Percentiles rank a stretch among this genome's conserved stretches.
Conservation (phyloP, 2,113 vertebrate genomes). For the Bubo blakistoni region DNA sequence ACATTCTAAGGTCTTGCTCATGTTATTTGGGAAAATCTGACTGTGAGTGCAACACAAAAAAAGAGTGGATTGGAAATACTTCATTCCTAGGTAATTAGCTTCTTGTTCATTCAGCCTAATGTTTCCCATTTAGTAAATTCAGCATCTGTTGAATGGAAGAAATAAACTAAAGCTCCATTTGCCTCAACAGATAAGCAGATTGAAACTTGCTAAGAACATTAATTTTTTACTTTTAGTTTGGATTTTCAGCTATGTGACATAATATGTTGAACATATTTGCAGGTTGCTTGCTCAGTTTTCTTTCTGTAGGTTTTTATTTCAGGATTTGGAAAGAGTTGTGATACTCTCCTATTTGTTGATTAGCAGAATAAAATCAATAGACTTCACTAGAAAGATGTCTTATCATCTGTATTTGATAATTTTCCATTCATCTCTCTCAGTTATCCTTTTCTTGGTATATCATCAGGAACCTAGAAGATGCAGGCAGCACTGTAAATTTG, state of each 20-base stretch:
- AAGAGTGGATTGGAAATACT: neutral
- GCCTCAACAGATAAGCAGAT: neutral
- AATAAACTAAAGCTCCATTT: neutral
- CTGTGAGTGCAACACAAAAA: neutral
- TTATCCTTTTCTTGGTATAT: neutral
- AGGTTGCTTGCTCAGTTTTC: neutral
- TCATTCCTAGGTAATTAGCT: neutral
- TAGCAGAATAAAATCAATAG: neutral
- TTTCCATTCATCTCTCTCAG: neutral
- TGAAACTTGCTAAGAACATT: neutral
- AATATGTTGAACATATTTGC: neutral
- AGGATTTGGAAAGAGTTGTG: neutral
- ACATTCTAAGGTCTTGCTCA: neutral
- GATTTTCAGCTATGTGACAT: neutral
- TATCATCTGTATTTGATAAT: neutral
- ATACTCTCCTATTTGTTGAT: neutral
- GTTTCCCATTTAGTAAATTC: neutral
- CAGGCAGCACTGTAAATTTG: neutral
- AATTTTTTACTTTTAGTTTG: neutral
- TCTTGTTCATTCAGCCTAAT: neutral
- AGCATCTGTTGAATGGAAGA: neutral
- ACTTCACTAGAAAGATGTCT: neutral
- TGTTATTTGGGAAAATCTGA: neutral
- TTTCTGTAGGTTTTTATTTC: neutral
- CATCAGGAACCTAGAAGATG: neutral